Conservation (phyloP, 2,888 invertebrate genomes). For the Xestobium rufovillosum region DNA sequence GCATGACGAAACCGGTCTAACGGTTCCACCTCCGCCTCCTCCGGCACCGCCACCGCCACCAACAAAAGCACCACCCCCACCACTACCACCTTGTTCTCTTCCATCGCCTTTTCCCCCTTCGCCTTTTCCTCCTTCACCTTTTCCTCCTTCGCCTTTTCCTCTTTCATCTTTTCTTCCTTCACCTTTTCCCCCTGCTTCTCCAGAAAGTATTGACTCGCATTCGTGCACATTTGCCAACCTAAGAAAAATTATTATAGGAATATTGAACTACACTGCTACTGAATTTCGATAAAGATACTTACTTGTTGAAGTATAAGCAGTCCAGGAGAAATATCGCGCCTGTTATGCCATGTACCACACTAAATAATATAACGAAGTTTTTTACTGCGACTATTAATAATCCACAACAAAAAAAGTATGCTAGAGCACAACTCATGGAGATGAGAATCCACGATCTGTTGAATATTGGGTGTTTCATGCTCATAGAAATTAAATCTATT, state of each 20-base stretch:
- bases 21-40: too few relatives aligned
- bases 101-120: too few relatives aligned
- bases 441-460: constrained; percentile 17
- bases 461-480: constrained; percentile 12
- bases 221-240: too few relatives aligned
- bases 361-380: neutral
- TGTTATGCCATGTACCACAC: neutral
- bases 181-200: neutral
- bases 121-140: too few relatives aligned
- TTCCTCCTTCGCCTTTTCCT: constrained; percentile 2
- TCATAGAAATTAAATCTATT: constrained; percentile 14
- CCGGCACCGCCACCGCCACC: too few relatives aligned
- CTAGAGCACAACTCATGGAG: constrained; percentile 9
- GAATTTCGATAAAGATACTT: too few relatives aligned
- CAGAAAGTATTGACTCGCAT: neutral
- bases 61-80: too few relatives aligned
- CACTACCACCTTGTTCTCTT: too few relatives aligned
- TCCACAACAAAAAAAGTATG: constrained; percentile 11
- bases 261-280: constrained; percentile 2
- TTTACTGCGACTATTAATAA: too few relatives aligned
- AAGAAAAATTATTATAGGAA: too few relatives aligned
- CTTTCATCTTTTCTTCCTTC: neutral
- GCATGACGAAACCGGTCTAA: too few relatives aligned
- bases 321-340: neutral
- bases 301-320: constrained; percentile 4